Base-by-base conservation (phyloP, 2,888 invertebrate genomes). In the Tachina fera region DNA sequence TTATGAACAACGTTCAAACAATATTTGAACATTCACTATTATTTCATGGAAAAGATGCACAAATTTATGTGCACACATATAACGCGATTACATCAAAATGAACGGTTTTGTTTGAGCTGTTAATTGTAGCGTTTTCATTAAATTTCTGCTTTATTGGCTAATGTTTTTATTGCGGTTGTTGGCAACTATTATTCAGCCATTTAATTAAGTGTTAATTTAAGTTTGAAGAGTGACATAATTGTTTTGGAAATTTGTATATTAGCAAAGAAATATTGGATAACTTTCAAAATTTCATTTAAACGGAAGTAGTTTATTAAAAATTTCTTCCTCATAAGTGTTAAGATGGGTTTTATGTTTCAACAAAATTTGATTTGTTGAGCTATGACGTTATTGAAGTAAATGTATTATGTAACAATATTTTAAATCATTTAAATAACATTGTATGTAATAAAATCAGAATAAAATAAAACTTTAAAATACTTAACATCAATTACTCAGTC, bases 111-210 rank as follows among this genome's bases (percentile, higher is more conserved):
- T 78, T 43, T 68, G 4, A 71, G 80, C 84, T 65, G 79, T 84
- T 84, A 53, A 75, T 84, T 84, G 71, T 84, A 80, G 60, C 80
- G 71, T 80, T 80, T 84, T 45, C n/a, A 51, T 76, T 74, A 75
- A 58, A 43, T 68, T 75, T 63, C 19, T 19, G 31, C 47, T 45
- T 53, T 56, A 56, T 68, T 60, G 51, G 68, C 83, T 13, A 63
- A 41, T 56, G 22, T 14, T 45, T 67, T 75, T 45, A 8, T 39
- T 31, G 22, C 43, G 45, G 1, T 10, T 72, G 10, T 51, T 68
- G 5, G 14, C 41, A 41, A 61, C 22, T 13, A 22, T 60, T 60
- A 11, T 51, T 51, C 49, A 60, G 43, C 51, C 39, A 61, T 19
- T 63, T 63, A 75, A 22, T 65, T 75, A 16, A 53, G 8, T 47